phyloP scores from a whole-genome alignment of 23 tunicate genomes.

The Clavelina lepadiformis region DNA sequence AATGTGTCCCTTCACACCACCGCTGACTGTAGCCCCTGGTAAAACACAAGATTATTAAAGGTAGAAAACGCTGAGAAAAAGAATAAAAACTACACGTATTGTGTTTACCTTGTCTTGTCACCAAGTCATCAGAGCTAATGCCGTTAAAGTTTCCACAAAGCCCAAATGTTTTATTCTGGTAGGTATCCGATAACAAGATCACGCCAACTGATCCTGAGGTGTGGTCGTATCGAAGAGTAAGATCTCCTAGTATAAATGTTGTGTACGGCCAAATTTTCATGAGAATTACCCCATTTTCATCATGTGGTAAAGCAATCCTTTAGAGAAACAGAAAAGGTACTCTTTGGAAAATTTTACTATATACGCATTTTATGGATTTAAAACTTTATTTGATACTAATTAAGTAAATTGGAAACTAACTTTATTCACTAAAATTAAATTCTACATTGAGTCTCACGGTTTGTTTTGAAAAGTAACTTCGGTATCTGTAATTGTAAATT shows the following conservation, averaged over 20 bases:
- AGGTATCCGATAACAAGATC: slow-evolving; percentile 19
- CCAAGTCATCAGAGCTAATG: slow-evolving; percentile 24
- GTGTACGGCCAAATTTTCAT: slow-evolving; percentile 23
- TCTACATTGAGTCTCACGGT: slow-evolving; percentile 1
- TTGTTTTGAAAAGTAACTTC: slow-evolving; percentile 21
- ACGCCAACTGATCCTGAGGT: slow-evolving; percentile 35
- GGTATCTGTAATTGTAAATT: slow-evolving; percentile 12
- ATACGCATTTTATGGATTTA: background rate
- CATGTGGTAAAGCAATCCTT: slow-evolving; percentile 46
- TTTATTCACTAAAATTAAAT: background rate
- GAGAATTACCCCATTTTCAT: slow-evolving; percentile 30
- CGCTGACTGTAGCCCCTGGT: slow-evolving; percentile 13
- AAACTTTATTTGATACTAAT: background rate
- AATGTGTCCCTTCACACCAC: slow-evolving; percentile 12
- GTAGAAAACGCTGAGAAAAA: background rate
- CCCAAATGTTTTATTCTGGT: slow-evolving; percentile 39
- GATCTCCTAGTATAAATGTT: slow-evolving; percentile 31
- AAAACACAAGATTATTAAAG: background rate
- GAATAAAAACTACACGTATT: background rate
- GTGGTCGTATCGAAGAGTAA: slow-evolving; percentile 33
- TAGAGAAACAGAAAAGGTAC: background rate
- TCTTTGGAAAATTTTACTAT: background rate
- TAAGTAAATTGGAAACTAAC: background rate
- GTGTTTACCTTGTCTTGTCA: slow-evolving; percentile 34
- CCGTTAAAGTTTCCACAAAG: slow-evolving; percentile 55